phyloP scores from a whole-genome alignment of 2,113 vertebrate genomes.

The Climacteris rufus region DNA sequence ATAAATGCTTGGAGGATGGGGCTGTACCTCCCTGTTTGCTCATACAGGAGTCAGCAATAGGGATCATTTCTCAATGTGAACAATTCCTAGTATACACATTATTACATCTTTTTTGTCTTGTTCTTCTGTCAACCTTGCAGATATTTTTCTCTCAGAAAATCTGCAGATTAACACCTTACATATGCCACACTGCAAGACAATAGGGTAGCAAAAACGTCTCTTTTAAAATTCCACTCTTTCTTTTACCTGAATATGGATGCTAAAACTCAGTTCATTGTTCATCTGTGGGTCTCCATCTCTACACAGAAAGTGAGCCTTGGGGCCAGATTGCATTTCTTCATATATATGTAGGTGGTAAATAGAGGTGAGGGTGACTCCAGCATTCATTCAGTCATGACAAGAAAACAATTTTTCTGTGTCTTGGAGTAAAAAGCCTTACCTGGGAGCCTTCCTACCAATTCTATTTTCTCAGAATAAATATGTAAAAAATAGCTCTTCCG shows the following conservation, averaged over 20 bases:
- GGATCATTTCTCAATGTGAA: neutral
- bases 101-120: neutral
- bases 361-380: neutral
- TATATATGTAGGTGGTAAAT: neutral
- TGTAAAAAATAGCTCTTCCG: rapidly evolving
- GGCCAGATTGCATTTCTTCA: neutral
- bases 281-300: neutral
- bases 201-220: neutral
- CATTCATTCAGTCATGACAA: neutral
- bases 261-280: neutral
- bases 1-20: neutral
- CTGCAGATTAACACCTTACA: neutral
- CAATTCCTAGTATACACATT: neutral
- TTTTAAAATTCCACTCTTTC: neutral
- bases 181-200: neutral
- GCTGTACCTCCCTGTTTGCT: neutral
- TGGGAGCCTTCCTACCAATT: neutral
- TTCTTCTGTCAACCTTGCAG: neutral
- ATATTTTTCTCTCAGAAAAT: neutral
- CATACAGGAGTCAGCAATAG: neutral
- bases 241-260: neutral
- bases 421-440: neutral
- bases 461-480: neutral
- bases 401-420: neutral
- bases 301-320: neutral